phyloP scores from a whole-genome alignment of 2,113 vertebrate genomes.

The Blennius ocellaris region DNA sequence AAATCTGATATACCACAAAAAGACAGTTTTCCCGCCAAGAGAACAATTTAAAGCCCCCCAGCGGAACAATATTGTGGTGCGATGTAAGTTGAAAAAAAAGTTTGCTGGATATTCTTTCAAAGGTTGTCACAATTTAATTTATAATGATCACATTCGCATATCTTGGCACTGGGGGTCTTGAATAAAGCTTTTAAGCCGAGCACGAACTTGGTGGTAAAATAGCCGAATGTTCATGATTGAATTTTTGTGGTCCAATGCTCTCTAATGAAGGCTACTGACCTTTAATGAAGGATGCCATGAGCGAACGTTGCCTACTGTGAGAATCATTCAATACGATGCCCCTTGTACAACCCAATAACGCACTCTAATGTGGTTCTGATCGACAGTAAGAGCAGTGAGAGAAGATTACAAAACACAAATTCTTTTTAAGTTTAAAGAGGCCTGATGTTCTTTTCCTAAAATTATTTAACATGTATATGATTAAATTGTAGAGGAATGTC shows the following conservation, averaged over 20 bases:
- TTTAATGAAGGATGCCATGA: slow-evolving; percentile 22
- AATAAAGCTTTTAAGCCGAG: slow-evolving; percentile 15
- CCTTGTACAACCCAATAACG: neutral
- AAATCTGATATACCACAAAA: neutral
- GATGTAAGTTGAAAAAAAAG: neutral
- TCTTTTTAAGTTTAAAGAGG: too few relatives aligned
- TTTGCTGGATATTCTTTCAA: neutral
- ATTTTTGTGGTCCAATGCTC: slow-evolving; percentile 13
- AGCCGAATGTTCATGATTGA: slow-evolving; percentile 21
- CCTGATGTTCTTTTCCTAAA: too few relatives aligned
- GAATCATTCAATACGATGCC: neutral
- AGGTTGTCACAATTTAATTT: slow-evolving; percentile 18
- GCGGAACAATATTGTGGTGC: neutral
- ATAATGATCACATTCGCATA: slow-evolving; percentile 22
- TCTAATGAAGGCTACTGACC: slow-evolving; percentile 22
- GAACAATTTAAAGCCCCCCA: slow-evolving; percentile 5
- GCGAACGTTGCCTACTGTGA: neutral
- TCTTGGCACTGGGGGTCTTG: neutral
- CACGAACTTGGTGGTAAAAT: neutral
- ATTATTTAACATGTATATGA: too few relatives aligned
- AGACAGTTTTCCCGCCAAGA: slow-evolving; percentile 3
- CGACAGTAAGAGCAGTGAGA: neutral
- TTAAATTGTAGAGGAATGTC: too few relatives aligned
- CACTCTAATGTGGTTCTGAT: neutral
- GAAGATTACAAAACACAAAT: neutral